Base-by-base conservation (phyloP, 2,113 vertebrate genomes). In the Istiophorus platypterus region DNA sequence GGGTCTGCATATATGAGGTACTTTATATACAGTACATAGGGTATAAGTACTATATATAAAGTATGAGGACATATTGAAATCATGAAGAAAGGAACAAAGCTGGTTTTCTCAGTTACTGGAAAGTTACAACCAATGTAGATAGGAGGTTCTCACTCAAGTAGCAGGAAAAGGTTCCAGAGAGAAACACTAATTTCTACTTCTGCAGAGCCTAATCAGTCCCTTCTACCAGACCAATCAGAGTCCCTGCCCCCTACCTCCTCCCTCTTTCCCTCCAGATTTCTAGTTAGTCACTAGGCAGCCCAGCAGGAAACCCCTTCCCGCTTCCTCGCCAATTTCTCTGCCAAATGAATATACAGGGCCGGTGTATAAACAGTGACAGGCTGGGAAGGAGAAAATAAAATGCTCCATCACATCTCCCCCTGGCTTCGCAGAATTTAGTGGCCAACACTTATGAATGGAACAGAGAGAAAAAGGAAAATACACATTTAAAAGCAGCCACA, bases 381-480 rank as follows among this genome's bases (percentile, higher is more conserved):
- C 2, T 11, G 49, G 17, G 68, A 37, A 27, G 72, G 68, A 39
- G 58, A 68, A 58, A 65, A 71, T 26, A 45, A 68, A 72, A 65
- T 18, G 15, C 45, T 76, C 81, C 68, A 70, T 81, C 58, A 49
- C 42, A 0, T 76, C 57, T 72, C 24, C 22, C 31, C 41, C 80
- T 76, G 84, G 34, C 67, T 92, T 81, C 82, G 88, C 82, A 78
- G 56, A 72, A 78, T 73, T 56, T 24, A 67, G 39, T 39, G 63
- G 62, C 51, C 49, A 37, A 20, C 73, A 20, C 22, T 61, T 69
- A 64, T 67, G 85, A 83, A 84, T 69, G 76, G 75, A 82, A 29
- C 27, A 24, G 20, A 59, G 39, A 49, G 42, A 54, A 67, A 47
- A 76, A 63, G 52, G 56, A 54, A 45, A 62, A 34, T 22, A 24